These are phyloP conservation scores for Hypsibius dujardini DNA, from an alignment of 1,140 invertebrate genomes.

Conservation along the genomic window DNA sequence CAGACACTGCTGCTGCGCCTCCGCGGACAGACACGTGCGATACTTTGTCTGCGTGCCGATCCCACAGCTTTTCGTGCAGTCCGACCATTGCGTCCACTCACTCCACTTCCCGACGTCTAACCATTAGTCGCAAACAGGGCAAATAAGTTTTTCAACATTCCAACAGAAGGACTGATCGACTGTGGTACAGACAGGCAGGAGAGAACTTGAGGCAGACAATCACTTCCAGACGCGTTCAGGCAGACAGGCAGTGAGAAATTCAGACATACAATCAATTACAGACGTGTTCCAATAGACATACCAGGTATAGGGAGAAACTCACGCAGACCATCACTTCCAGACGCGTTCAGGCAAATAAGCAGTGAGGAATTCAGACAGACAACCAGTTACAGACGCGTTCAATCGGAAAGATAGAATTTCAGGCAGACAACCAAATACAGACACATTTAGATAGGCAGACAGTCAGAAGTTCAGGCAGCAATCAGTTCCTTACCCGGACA, in stretches of 20 bases:
- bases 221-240: too few relatives aligned
- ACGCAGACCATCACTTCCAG: background rate
- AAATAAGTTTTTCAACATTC: too few relatives aligned
- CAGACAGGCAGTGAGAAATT: too few relatives aligned
- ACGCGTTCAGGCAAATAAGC: background rate
- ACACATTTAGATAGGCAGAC: too few relatives aligned
- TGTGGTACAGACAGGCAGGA: background rate
- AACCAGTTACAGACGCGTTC: background rate
- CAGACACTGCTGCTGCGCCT: background rate
- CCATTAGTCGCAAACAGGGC: background rate
- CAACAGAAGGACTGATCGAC: background rate
- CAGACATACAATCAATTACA: background rate
- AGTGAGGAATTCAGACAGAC: background rate
- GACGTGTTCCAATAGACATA: background rate
- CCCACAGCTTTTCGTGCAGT: background rate
- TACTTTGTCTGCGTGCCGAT: background rate
- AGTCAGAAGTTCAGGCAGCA: background rate
- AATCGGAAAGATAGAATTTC: background rate
- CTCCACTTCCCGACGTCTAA: conserved; percentile 7
- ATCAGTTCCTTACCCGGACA: background rate
- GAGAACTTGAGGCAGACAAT: too few relatives aligned
- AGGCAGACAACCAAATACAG: background rate
- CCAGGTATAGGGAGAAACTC: background rate
- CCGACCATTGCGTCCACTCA: background rate
- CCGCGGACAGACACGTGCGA: background rate